These are phyloP conservation scores for Centroberyx gerrardi DNA, from an alignment of 2,797 vertebrate genomes.

Conservation along the genomic window DNA sequence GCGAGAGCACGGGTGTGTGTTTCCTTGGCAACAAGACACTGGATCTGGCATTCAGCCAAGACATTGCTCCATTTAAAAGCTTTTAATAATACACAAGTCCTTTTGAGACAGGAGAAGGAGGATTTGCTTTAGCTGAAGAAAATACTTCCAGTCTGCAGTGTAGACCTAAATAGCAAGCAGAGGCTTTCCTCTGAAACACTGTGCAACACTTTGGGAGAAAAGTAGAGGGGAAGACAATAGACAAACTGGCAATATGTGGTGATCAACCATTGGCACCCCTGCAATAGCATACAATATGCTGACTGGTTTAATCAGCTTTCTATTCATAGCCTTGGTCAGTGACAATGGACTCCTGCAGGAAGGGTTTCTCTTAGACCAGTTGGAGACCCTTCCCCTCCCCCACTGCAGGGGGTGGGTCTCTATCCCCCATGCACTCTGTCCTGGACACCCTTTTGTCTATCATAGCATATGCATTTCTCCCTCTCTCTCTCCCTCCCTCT, in stretches of 20 bases:
- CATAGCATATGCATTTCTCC: constrained; percentile 32
- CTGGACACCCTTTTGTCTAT: constrained; percentile 44
- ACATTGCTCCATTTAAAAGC: constrained; percentile 87
- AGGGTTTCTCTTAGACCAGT: constrained; percentile 52
- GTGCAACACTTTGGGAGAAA: constrained; percentile 22
- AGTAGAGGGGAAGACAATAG: constrained; percentile 16
- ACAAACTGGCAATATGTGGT: constrained; percentile 47
- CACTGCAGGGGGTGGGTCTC: constrained; percentile 29
- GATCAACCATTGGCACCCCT: constrained; percentile 12
- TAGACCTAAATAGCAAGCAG: constrained; percentile 39
- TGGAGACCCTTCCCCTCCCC: constrained; percentile 63
- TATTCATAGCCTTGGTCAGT: constrained; percentile 43
- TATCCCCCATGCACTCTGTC: not conserved
- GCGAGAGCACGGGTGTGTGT: constrained; percentile 69
- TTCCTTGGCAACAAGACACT: constrained; percentile 82
- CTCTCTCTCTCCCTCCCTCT: constrained; percentile 9
- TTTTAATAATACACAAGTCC: constrained; percentile 85
- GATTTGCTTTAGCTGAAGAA: constrained; percentile 60
- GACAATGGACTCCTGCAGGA: constrained; percentile 64
- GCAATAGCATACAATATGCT: constrained; percentile 22
- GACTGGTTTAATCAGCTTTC: constrained; percentile 65
- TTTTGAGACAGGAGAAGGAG: constrained; percentile 56
- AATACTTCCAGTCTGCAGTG: constrained; percentile 41
- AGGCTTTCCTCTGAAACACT: constrained; percentile 38
- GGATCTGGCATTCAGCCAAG: constrained; percentile 75